Percentiles rank a stretch among this genome's conserved stretches.
These are phyloP conservation scores for Hydropotes inermis DNA, from an alignment of 2,113 vertebrate species.

Conservation along the genomic window DNA sequence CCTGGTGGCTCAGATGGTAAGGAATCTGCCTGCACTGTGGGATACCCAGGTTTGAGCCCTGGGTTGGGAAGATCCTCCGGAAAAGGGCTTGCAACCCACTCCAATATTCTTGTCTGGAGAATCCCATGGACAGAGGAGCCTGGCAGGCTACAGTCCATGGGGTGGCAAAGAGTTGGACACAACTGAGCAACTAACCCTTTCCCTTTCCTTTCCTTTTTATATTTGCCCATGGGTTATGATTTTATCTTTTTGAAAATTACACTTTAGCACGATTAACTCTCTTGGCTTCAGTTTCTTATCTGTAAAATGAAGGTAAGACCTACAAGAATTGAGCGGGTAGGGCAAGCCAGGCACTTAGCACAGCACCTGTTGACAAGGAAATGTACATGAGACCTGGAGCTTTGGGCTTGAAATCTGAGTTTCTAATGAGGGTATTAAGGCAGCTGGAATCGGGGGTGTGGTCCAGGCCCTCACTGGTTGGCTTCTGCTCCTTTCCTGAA, in stretches of 20 bases:
- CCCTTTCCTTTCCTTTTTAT: background rate
- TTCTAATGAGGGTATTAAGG: background rate
- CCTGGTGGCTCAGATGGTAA: background rate
- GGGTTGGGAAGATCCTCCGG: rapidly evolving
- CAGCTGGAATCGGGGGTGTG: background rate
- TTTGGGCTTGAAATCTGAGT: background rate
- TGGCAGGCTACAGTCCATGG: background rate
- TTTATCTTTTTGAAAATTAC: background rate
- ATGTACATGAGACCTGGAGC: background rate
- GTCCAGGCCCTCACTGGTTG: too few relatives aligned
- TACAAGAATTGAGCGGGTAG: background rate
- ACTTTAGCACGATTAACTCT: background rate
- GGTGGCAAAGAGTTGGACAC: background rate
- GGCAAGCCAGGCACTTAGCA: background rate
- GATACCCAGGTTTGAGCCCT: background rate
- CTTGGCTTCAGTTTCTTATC: background rate
- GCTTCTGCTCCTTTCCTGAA: background rate
- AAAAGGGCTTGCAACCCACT: background rate
- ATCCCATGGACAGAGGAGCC: background rate
- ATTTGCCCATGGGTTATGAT: background rate
- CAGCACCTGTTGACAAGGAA: background rate
- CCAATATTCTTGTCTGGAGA: background rate
- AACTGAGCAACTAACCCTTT: background rate
- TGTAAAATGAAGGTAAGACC: background rate
- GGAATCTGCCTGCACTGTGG: background rate